Evolutionary conservation across 2,888 invertebrate genomes (phyloP).

Genomic region (Scelioninae gen. 2): DNA sequence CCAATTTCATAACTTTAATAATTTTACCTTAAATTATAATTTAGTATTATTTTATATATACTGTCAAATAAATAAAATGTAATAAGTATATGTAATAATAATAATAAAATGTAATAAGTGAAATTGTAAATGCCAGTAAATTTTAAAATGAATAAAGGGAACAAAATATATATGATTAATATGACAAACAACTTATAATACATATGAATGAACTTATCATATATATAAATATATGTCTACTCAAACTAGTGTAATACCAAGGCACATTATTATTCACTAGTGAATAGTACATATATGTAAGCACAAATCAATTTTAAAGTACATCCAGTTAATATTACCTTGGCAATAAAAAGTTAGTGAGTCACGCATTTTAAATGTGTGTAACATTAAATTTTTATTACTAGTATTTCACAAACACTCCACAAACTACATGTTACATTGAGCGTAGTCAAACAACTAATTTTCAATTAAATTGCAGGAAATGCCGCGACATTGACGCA

Average conservation of each 20-base stretch:
- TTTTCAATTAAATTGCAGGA: constrained; percentile 44
- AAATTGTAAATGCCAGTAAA: too few relatives aligned
- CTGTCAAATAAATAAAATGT: too few relatives aligned
- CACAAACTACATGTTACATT: constrained; percentile 18
- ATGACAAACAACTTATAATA: background rate
- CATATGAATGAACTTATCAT: background rate
- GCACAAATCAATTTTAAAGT: background rate
- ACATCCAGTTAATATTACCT: constrained; percentile 9
- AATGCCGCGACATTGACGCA: constrained; percentile 32
- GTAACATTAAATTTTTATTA: constrained; percentile 8
- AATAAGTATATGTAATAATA: too few relatives aligned
- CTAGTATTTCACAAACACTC: constrained; percentile 11
- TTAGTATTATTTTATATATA: too few relatives aligned
- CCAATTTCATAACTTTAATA: too few relatives aligned
- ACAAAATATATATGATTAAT: background rate
- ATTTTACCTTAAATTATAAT: too few relatives aligned
- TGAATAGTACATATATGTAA: constrained; percentile 9
- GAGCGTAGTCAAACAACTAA: constrained; percentile 31
- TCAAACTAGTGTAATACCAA: constrained; percentile 44
- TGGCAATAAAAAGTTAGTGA: constrained; percentile 6
- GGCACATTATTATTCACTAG: constrained; percentile 44
- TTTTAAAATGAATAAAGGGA: background rate
- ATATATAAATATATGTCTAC: background rate
- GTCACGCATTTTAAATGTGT: constrained; percentile 1
- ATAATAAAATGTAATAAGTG: too few relatives aligned